Evolutionary conservation across 2,113 vertebrate species (phyloP).

Genomic region (Poecilia latipinna): DNA sequence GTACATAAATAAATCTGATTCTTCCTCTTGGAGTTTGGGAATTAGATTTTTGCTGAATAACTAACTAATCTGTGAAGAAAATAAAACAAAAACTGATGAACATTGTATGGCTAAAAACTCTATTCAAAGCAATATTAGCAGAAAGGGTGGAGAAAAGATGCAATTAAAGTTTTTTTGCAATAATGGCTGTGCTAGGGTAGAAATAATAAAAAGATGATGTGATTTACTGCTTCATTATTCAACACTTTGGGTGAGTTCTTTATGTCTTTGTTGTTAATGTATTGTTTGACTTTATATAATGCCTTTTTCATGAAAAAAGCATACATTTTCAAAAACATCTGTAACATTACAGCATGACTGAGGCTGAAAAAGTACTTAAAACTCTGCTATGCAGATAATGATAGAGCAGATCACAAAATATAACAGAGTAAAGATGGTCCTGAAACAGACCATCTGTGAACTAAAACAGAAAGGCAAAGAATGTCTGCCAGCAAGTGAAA

Average conservation of each 20-base stretch:
- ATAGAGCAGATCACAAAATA: neutral
- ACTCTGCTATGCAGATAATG: neutral
- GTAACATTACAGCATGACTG: neutral
- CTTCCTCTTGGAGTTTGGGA: conserved; percentile 31
- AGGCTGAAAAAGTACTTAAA: neutral
- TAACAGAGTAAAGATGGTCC: too few relatives aligned
- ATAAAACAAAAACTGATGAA: conserved; percentile 8
- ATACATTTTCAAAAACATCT: conserved; percentile 1
- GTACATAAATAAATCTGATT: conserved; percentile 65
- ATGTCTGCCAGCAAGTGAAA: too few relatives aligned
- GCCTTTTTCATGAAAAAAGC: conserved; percentile 1
- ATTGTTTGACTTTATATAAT: conserved; percentile 5
- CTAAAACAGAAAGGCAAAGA: too few relatives aligned
- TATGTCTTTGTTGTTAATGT: conserved; percentile 15
- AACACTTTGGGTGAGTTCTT: conserved; percentile 12
- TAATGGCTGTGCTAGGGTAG: neutral
- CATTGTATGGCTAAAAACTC: neutral
- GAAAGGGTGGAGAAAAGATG: conserved; percentile 6
- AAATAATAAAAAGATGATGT: neutral
- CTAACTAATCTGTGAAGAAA: conserved; percentile 27
- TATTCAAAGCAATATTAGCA: neutral
- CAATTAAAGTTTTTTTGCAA: neutral
- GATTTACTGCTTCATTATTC: conserved; percentile 17
- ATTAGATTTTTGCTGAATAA: conserved; percentile 44
- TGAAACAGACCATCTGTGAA: too few relatives aligned